phyloP scores from a whole-genome alignment of 2,113 vertebrate genomes.

The Cinclus mexicanus region DNA sequence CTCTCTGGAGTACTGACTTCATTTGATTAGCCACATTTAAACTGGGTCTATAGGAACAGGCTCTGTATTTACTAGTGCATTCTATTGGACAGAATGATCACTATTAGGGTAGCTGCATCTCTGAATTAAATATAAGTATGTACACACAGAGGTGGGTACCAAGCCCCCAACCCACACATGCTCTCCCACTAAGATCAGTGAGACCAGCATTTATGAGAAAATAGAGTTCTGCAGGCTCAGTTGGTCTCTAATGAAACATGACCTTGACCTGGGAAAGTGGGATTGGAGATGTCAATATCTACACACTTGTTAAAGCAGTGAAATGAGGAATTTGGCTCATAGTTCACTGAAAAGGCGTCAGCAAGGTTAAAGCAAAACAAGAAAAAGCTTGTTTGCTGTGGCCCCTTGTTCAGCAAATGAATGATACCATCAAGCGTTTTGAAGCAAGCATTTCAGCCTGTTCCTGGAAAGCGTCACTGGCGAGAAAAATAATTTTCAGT shows the following conservation, averaged over 20 bases:
- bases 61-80: not conserved
- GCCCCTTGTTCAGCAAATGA: not conserved
- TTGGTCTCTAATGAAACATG: not conserved
- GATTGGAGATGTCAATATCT: not conserved
- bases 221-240: not conserved
- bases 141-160: not conserved
- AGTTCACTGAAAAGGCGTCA: not conserved
- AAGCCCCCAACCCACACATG: not conserved
- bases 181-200: not conserved
- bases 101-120: not conserved
- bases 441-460: not conserved
- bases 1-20: not conserved
- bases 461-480: slow-evolving; percentile 17
- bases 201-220: not conserved
- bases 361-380: slow-evolving; percentile 11
- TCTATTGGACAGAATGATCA: not conserved
- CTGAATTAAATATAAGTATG: not conserved
- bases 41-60: not conserved
- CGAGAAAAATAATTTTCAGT: not conserved
- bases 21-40: not conserved
- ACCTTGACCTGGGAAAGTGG: not conserved
- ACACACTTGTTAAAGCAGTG: not conserved
- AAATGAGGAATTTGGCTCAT: not conserved
- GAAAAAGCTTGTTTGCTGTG: not conserved
- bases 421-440: not conserved